phyloP scores from a whole-genome alignment of 2,797 vertebrate genomes.

The Xyrichtys novacula region DNA sequence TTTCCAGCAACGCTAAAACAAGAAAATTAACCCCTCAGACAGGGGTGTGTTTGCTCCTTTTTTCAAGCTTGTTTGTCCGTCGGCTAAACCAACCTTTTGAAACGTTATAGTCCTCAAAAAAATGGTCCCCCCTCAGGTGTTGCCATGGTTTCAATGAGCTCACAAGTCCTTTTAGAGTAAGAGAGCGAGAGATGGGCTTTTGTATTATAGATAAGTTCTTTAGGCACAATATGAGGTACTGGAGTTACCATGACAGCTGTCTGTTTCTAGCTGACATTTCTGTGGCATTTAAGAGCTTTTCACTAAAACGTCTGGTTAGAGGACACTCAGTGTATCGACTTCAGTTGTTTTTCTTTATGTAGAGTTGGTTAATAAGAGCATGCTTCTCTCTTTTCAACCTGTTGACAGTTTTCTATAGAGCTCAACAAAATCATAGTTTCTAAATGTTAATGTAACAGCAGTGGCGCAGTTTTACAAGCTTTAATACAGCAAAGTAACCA shows the following conservation, averaged over 20 bases:
- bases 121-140: slow-evolving; percentile 14
- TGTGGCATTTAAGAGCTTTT: slow-evolving; percentile 51
- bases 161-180: slow-evolving; percentile 8
- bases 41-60: neutral
- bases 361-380: neutral
- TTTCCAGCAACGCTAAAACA: neutral
- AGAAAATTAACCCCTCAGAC: neutral
- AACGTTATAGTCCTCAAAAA: slow-evolving; percentile 24
- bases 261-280: slow-evolving; percentile 56
- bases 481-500: neutral
- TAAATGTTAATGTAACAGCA: neutral
- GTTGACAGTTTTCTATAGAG: slow-evolving; percentile 3
- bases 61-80: slow-evolving; percentile 5
- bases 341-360: neutral
- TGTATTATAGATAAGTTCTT: neutral
- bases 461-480: neutral
- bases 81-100: neutral
- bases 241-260: slow-evolving; percentile 60
- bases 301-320: neutral
- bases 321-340: neutral
- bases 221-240: slow-evolving; percentile 36
- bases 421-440: neutral
- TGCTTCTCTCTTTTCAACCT: neutral
- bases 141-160: slow-evolving; percentile 54
- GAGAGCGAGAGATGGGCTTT: slow-evolving; percentile 10